Base-by-base conservation (phyloP, 2,113 vertebrate species). In the Romanogobio albipinnatus region DNA sequence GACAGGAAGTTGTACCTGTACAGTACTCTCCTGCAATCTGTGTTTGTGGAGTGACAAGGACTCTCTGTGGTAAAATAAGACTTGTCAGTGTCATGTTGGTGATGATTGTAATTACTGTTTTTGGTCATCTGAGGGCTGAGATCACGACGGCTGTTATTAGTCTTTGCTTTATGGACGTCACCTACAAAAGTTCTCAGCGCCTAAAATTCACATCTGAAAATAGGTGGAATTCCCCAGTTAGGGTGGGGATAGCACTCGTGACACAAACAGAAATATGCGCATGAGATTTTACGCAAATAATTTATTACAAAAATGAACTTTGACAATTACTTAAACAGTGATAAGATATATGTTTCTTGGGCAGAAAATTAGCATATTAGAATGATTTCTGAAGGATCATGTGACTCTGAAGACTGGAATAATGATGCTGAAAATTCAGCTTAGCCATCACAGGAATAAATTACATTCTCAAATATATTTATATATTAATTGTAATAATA, bases 41-140 rank as follows among this genome's bases (percentile, higher is more conserved):
- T 75, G 22, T 33, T 36, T 36, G 13, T 39, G 5, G 51, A 56
- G 75, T 78, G 76, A 77, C 49, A 77, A 77, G 39, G 19, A 78
- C 19, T 33, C 33, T 33, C 22, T 29, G 11, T 59, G 76, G 53
- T 59, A 53, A 10, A 76, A 53, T 76, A 29, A 29, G n/a, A 76
- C 19, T 17, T 76, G 74, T 76, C 74, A 76, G 47, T 53, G 26
- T 33, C 33, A 56, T 56, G 49, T 76, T 22, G 24, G 74, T 56
- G 15, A 76, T 76, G 74, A 76, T 9, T 17, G 14, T 22, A 51
- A 33, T 17, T 14, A 19, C 24, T 76, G 33, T 33, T 33, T 33
- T 29, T 76, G 8, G 26, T 76, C 49, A 76, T 53, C 5, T 19
- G 26, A 2, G 53, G 49, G 24, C 49, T 76, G 26, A 76, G 26